A percentile compares a stretch with the other conserved stretches of the same genome.
phyloP scores from a whole-genome alignment of 2,113 vertebrate species.

The Lanius ludovicianus region DNA sequence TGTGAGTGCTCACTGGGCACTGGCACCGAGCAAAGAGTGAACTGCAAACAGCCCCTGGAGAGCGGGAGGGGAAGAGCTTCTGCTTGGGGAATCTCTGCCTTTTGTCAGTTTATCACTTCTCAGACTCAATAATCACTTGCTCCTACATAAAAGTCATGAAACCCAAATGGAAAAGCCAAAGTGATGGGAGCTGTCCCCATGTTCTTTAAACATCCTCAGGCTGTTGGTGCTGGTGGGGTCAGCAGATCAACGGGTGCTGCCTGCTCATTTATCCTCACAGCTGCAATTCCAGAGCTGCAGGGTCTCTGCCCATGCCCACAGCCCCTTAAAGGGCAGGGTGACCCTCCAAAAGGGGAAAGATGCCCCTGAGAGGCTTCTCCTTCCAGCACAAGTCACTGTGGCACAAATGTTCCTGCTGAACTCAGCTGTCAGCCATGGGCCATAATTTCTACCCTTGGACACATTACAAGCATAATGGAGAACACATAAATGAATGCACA shows the following conservation, averaged over 20 bases:
- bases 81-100: neutral
- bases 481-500: conserved; percentile 41
- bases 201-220: neutral
- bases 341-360: neutral
- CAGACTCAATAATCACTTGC: neutral
- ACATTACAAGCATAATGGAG: conserved; percentile 41
- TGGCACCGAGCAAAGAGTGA: neutral
- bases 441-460: neutral
- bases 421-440: neutral
- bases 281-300: neutral
- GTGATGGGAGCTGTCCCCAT: neutral
- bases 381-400: neutral
- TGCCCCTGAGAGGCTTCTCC: neutral
- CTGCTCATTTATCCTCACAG: neutral
- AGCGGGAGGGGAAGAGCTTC: accelerated
- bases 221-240: neutral
- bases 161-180: neutral
- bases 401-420: neutral
- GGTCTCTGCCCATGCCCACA: neutral
- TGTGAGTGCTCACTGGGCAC: neutral
- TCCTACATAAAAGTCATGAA: neutral
- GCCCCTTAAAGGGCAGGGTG: neutral
- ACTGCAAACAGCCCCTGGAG: neutral
- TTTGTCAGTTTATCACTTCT: neutral
- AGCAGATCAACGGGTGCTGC: neutral